Evolutionary conservation across 2,113 vertebrate genomes (phyloP).

Genomic region (Ochotona princeps): DNA sequence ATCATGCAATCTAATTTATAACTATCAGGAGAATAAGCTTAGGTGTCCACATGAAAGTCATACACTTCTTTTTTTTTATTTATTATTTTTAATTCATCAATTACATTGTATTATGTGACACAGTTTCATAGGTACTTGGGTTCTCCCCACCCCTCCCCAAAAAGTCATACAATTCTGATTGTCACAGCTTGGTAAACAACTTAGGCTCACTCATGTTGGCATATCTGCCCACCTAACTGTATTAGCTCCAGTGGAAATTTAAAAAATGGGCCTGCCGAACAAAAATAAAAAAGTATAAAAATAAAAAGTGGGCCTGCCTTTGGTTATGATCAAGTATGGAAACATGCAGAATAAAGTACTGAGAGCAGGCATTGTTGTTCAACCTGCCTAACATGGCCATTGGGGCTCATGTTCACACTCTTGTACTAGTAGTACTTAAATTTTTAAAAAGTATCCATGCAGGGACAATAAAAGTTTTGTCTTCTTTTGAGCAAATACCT

Average conservation of each 20-base stretch:
- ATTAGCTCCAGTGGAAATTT: neutral
- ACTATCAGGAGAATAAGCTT: neutral
- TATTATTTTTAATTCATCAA: too few species aligned
- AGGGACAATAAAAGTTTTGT: constrained; percentile 43
- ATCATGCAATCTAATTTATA: neutral
- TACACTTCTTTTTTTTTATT: too few species aligned
- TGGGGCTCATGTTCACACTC: neutral
- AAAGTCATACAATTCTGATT: neutral
- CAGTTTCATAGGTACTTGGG: too few species aligned
- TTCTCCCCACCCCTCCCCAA: too few species aligned
- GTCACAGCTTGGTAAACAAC: neutral
- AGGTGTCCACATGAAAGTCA: neutral
- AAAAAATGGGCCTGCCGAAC: neutral
- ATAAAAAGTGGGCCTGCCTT: too few species aligned
- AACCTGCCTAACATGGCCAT: neutral
- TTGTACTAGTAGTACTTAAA: neutral
- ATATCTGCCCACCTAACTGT: neutral
- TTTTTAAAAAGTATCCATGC: neutral
- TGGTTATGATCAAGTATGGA: neutral
- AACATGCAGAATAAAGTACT: neutral
- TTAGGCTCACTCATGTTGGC: neutral
- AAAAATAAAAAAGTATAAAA: too few species aligned
- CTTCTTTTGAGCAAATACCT: constrained; percentile 32
- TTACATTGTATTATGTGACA: too few species aligned
- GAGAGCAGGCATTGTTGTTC: neutral